Evolutionary conservation across 1,140 invertebrate genomes (phyloP), one percentile per base, ranked within the genome.

Genomic region (Pseudomyrmex flavicornis): DNA sequence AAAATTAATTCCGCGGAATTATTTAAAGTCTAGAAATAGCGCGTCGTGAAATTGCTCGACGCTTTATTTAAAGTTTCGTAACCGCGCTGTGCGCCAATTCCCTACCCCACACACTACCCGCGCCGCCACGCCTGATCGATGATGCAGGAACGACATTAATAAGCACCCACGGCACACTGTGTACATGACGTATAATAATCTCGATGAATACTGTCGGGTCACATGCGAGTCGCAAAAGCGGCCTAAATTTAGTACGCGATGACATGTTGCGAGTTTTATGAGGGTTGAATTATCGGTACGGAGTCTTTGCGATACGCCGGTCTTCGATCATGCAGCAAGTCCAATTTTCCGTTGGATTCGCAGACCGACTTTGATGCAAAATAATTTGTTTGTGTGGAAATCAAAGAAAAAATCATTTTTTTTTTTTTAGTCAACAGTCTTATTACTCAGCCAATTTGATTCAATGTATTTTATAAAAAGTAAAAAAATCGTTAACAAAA

Each of bases 161-260:
- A 87, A 86, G 86, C 79, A 86, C 69, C 72, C 65, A 86, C 70
- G 68, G 85, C 54, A 73, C 83, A 86, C 80, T 82, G 68, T 84
- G 73, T 86, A 83, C 80, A 83, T 65, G 85, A 69, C 46, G 80
- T 52, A 84, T 84, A 85, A 87, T 87, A 87, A 87, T 87, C 86
- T 86, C 85, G 68, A 83, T 82, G 85, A 86, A 86, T 87, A 87
- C 61, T 87, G 82, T 85, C 85, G 84, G 82, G 77, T 87, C 70
- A 82, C 86, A 87, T 87, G 85, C 86, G 80, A 87, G 80, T 87
- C 80, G 87, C 86, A 86, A 87, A 87, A 87, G 80, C 80, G 85
- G 82, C 80, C 72, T 75, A 82, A 77, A 83, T 65, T 87, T 87
- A 75, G 58, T 80, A 70, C 59, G 50, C 66, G 82, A 72, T 75